Evolutionary conservation across 2,888 invertebrate species (phyloP).

Genomic region (Platynereis dumerilii): DNA sequence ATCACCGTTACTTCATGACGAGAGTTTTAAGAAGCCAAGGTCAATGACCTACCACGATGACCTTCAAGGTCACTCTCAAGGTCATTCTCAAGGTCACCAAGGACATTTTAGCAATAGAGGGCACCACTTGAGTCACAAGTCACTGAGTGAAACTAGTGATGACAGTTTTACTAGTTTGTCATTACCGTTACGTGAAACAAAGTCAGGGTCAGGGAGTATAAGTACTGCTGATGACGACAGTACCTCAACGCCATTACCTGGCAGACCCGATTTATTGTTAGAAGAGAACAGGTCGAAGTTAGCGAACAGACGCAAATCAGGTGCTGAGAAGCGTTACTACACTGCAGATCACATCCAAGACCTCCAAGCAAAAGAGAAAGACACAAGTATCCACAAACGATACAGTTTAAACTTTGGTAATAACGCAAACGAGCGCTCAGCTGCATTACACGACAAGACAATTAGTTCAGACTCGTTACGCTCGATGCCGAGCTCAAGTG

Average conservation of each 20-base stretch:
- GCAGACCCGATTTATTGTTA: slow-evolving; percentile 20
- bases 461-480: slow-evolving; percentile 62
- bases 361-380: slow-evolving; percentile 58
- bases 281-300: slow-evolving; percentile 51
- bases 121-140: too few relatives aligned
- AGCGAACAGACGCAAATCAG: slow-evolving; percentile 51
- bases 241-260: too few relatives aligned
- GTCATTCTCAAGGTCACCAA: too few relatives aligned
- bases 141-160: too few relatives aligned
- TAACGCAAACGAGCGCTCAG: slow-evolving; percentile 43
- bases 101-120: too few relatives aligned
- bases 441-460: slow-evolving; percentile 50
- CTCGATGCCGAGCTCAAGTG: slow-evolving; percentile 64
- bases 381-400: slow-evolving; percentile 69
- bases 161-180: too few relatives aligned
- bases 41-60: too few relatives aligned
- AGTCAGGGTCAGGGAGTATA: too few relatives aligned
- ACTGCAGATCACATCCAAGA: slow-evolving; percentile 75
- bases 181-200: not conserved
- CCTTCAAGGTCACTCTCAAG: too few relatives aligned
- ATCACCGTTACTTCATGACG: too few relatives aligned
- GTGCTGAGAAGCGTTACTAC: slow-evolving; percentile 68
- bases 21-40: too few relatives aligned
- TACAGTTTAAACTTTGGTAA: slow-evolving; percentile 71
- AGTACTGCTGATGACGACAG: too few relatives aligned